phyloP scores from a whole-genome alignment of 2,888 invertebrate species.

The Deroplatys truncata region DNA sequence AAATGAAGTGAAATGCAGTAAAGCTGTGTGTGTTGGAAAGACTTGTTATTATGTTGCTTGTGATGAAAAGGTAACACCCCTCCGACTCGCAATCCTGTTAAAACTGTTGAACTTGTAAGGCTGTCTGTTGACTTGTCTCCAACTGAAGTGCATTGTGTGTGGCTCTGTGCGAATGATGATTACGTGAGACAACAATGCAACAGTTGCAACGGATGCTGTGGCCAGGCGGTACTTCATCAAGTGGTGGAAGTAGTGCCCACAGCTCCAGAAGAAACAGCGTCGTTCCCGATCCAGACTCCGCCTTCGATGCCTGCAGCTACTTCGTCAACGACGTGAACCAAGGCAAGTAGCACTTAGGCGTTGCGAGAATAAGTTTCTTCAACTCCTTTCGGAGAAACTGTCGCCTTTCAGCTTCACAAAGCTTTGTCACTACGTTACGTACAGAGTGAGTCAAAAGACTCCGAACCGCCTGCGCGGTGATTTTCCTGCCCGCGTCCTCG shows the following conservation, averaged over 20 bases:
- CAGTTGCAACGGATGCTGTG: neutral
- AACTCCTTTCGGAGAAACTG: too few species aligned
- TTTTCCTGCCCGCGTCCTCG: too few species aligned
- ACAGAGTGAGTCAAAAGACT: too few species aligned
- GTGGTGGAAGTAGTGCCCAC: neutral
- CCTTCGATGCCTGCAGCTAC: conserved; percentile 66
- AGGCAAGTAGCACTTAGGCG: conserved; percentile 43
- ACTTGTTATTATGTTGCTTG: neutral
- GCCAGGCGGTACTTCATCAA: neutral
- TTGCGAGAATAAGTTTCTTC: too few species aligned
- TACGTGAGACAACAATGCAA: neutral
- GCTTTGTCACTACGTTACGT: too few species aligned
- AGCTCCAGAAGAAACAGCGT: neutral
- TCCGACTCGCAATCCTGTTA: neutral
- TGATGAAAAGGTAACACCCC: neutral
- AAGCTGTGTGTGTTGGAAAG: too few species aligned
- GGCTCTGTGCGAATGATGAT: neutral
- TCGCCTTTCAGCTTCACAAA: too few species aligned
- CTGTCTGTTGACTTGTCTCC: neutral
- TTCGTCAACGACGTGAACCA: conserved; percentile 63
- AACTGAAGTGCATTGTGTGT: neutral
- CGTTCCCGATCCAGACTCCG: conserved; percentile 51
- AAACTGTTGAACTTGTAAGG: neutral
- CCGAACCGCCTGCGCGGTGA: too few species aligned
- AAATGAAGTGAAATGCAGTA: too few species aligned